Base-by-base conservation (phyloP, 2,888 invertebrate genomes). In the Mesorhabditis spiculigera region DNA sequence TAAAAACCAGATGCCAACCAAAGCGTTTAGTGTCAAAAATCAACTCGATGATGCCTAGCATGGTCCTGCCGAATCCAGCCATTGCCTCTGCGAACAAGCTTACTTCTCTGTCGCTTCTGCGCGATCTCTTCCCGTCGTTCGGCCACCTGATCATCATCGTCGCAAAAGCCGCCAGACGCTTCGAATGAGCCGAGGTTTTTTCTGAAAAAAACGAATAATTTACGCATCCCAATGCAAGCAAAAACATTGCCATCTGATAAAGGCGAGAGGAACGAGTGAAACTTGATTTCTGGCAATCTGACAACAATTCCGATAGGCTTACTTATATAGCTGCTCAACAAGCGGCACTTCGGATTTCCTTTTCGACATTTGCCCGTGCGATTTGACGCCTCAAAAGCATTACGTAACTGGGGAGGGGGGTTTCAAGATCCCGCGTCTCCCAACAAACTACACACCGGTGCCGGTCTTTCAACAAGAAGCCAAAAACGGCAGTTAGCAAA, bases 131-230 rank as follows among this genome's bases (percentile, higher is more conserved):
- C 80, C 16, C 83, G 68, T 44, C 71, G 71, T 67, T 84, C 84
- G 62, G 79, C 79, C 8, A 73, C 72, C 68, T 77, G 80, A 68
- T 84, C 83, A 66, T 83, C 82, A 66, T 80, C 82, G 6, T 71
- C 80, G 41, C 77, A 76, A 66, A 84, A 84, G 10, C 84, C 84
- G 42, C 84, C 84, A 41, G 82, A 78, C 10, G 73, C 50, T 43
- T 71, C 72, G 63, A 81, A 82, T 6, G 74, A 75, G 50, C 78
- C 76, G 68, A 84, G 84, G 63, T 79, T 78, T 66, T 80, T 74
- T 69, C 82, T 82, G 63, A 71, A 77, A 64, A 0, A 65, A 62
- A 44, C n/a, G 58, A 13, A 50, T 10, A 2, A 50, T 2, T 13
- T 50, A 50, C 58, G n/a, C 8, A 50, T 13, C 8, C 58, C n/a